Evolutionary conservation across 2,888 invertebrate genomes (phyloP), one percentile per base, ranked within the genome.

Genomic region (Homarus gammarus): DNA sequence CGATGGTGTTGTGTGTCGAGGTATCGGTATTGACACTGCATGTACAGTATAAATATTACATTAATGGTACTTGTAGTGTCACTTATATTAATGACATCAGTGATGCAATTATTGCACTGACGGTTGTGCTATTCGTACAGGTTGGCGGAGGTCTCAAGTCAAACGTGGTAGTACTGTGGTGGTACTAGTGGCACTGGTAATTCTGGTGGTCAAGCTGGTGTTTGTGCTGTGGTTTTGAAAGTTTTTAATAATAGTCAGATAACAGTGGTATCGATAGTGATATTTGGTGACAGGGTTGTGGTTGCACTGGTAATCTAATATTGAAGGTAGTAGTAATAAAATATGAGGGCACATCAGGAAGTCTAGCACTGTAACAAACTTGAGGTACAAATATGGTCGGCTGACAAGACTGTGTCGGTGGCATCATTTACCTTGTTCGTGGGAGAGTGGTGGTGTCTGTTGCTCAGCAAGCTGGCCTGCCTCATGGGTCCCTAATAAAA

Each of bases 401-500:
- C 0, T n/a, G 64, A 64, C 3, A 27, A 2, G 6, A 64, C n/a
- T 3, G 22, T 2, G 12, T 12, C 12, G 36, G 27, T 36, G 31
- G 31, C 44, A 75, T 40, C 40, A 88, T 88, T 82, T 88, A 88
- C 88, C 88, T 88, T 88, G 77, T 72, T 88, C 88, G 5, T 88
- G 78, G 56, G 88, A 82, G 83, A 75, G 68, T 64, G 82, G 31
- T 31, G 61, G 68, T 27, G 68, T 33, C 83, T 88, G 88, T 27
- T 77, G 83, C 83, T 88, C 88, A 44, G 77, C n/a, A 64, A 61
- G 70, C 68, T 88, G 88, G 77, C 38, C 77, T 56, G 82, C 88
- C 82, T 88, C 88, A 88, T 83, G 88, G 88, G 88, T 88, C 88
- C 88, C 88, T 88, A 83, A 51, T 73, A 36, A 72, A 49, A 22